Base-by-base conservation (phyloP, 2,888 invertebrate species). In the Epinotia brunnichana region DNA sequence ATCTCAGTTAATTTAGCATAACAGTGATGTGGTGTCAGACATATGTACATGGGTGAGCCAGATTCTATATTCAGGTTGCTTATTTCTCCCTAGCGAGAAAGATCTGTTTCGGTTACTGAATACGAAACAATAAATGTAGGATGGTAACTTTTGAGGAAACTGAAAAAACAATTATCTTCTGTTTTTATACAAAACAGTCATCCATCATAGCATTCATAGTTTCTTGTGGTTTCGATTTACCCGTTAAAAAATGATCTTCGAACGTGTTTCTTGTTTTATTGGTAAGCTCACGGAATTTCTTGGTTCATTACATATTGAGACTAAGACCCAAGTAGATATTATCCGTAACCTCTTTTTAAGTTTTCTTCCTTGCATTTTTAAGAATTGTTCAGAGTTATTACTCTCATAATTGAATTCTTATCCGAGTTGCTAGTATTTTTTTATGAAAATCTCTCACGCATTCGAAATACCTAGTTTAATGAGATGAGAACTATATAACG, bases 1-100 rank as follows among this genome's bases (percentile, higher is more conserved):
- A 83, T 83, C 80, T 80, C 74, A 76, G 59, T 59, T 59, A 59
- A 44, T 24, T 21, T 13, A 17, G 44, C 48, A 7, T 48, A 48
- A 15, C 44, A 44, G 44, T 61, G 44, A 24, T 21, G 39, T 59
- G 11, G 13, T 60, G 61, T 41, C 44, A 44, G 15, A 7, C n/a
- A 48, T 48, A n/a, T 35, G 1, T 48, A 48, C 48, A 48, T 48
- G 48, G n/a, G n/a, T n/a, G 48, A n/a, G 48, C 5, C n/a, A 48
- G 48, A 35, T 35, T 48, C 48, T 48, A 4, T 5, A 7, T 48
- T n/a, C n/a, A 48, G 48, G 7, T 48, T n/a, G n/a, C 7, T 4
- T 48, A 5, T n/a, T 48, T n/a, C 48, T n/a, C 35, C 7, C 3
- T 0, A 4, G 44, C 4, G 15, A 44, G 44, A 13, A 13, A 44